Conservation (phyloP, 2,888 invertebrate genomes). For the Pycnomerus fuliginosus region DNA sequence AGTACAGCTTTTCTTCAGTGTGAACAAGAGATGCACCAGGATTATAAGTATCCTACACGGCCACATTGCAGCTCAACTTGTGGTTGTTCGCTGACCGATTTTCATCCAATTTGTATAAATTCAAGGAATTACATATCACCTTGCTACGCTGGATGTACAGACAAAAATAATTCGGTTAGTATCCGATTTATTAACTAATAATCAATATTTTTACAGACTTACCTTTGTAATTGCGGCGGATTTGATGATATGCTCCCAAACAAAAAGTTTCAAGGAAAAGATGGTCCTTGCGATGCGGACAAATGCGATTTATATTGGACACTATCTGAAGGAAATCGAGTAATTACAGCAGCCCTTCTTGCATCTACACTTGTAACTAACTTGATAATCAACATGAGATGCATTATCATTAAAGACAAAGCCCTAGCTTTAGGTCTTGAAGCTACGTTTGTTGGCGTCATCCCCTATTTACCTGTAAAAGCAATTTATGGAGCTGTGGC, state of each 20-base stretch:
- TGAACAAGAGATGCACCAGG: slow-evolving; percentile 29
- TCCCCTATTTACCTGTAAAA: slow-evolving; percentile 64
- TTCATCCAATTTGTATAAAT: slow-evolving; percentile 65
- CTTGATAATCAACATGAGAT: slow-evolving; percentile 57
- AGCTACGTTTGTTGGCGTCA: slow-evolving; percentile 56
- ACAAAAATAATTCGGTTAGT: neutral
- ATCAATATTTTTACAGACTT: slow-evolving; percentile 46
- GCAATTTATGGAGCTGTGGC: slow-evolving; percentile 62
- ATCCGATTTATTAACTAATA: slow-evolving; percentile 1
- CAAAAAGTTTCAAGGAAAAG: slow-evolving; percentile 46
- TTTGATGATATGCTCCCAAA: slow-evolving; percentile 36
- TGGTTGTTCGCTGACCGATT: slow-evolving; percentile 53
- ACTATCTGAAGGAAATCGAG: slow-evolving; percentile 46
- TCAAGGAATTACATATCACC: slow-evolving; percentile 68
- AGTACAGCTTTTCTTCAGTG: slow-evolving; percentile 43
- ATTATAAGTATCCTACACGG: too few relatives aligned
- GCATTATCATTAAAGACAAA: slow-evolving; percentile 62
- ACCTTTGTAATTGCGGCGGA: slow-evolving; percentile 58
- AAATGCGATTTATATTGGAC: slow-evolving; percentile 56
- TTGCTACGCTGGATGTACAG: slow-evolving; percentile 70
- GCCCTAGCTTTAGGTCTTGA: slow-evolving; percentile 61
- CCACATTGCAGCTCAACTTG: slow-evolving; percentile 57
- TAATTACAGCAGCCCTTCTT: slow-evolving; percentile 40
- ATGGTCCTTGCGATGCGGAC: slow-evolving; percentile 58
- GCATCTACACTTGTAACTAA: slow-evolving; percentile 54